Evolutionary conservation across 2,888 invertebrate genomes (phyloP).

Genomic region (Quadroppia sp.): DNA sequence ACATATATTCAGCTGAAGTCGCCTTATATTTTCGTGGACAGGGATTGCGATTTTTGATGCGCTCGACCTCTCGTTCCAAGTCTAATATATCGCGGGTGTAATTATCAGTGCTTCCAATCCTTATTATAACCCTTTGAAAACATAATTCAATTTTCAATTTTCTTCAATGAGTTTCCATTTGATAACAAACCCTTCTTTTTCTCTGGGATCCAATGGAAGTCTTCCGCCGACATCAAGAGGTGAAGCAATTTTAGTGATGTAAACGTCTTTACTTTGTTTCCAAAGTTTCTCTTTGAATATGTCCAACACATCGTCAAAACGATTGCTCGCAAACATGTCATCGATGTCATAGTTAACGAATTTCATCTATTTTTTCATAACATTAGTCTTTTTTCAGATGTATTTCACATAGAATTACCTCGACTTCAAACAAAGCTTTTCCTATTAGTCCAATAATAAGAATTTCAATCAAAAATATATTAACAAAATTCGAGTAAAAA

Average conservation of each 20-base stretch:
- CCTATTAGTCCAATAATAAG: conserved; percentile 40
- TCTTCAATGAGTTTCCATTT: background rate
- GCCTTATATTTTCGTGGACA: conserved; percentile 78
- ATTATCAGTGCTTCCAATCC: conserved; percentile 69
- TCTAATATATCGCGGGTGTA: conserved; percentile 68
- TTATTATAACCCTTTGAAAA: conserved; percentile 67
- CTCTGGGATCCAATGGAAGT: conserved; percentile 72
- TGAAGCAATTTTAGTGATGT: conserved; percentile 76
- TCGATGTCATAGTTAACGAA: conserved; percentile 85
- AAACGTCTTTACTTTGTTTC: conserved; percentile 63
- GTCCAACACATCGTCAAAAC: conserved; percentile 69
- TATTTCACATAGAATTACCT: conserved; percentile 51
- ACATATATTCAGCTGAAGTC: conserved; percentile 76
- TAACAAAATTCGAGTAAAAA: background rate
- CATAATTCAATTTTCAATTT: conserved; percentile 24
- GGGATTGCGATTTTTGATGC: conserved; percentile 68
- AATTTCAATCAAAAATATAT: background rate
- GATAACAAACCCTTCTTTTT: conserved; percentile 73
- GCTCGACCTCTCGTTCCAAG: conserved; percentile 62
- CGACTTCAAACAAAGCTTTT: conserved; percentile 59
- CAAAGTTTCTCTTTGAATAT: conserved; percentile 71
- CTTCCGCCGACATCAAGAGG: conserved; percentile 79
- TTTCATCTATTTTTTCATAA: conserved; percentile 59
- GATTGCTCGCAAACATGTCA: conserved; percentile 70
- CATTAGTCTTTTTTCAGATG: background rate